Percentiles rank a stretch among this genome's conserved stretches.
These are phyloP conservation scores for Chrosomus eos DNA, from an alignment of 2,797 vertebrate species.

Conservation along the genomic window DNA sequence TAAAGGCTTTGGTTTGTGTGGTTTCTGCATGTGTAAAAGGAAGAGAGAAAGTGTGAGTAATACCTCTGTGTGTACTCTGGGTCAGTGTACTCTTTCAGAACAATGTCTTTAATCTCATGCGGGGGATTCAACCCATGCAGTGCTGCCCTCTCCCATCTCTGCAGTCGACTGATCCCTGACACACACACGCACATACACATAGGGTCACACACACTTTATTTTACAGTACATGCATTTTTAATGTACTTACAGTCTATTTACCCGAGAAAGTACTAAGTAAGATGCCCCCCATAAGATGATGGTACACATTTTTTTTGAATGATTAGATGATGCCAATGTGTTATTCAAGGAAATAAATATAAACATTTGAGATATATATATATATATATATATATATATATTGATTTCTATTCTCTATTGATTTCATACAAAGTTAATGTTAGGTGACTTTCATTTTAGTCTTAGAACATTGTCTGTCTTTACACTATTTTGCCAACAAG, in stretches of 20 bases:
- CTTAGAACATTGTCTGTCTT: too few species aligned
- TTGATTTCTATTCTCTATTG: too few species aligned
- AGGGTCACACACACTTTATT: background rate
- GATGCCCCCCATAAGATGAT: background rate
- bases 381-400: too few species aligned
- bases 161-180: constrained; percentile 84
- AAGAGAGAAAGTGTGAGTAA: constrained; percentile 4
- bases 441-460: too few species aligned
- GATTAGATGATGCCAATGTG: too few species aligned
- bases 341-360: background rate
- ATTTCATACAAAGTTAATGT: too few species aligned
- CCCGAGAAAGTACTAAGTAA: background rate
- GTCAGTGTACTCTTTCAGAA: constrained; percentile 73
- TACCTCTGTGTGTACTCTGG: constrained; percentile 76
- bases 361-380: background rate
- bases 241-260: background rate
- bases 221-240: background rate
- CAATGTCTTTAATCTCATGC: constrained; percentile 74
- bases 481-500: too few species aligned
- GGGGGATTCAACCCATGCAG: constrained; percentile 83
- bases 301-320: too few species aligned
- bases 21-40: constrained; percentile 15
- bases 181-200: constrained; percentile 14
- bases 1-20: background rate
- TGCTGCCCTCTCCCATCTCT: constrained; percentile 87